Conservation (phyloP, 2,888 invertebrate genomes). For the Thecocarcelia acutangulata region DNA sequence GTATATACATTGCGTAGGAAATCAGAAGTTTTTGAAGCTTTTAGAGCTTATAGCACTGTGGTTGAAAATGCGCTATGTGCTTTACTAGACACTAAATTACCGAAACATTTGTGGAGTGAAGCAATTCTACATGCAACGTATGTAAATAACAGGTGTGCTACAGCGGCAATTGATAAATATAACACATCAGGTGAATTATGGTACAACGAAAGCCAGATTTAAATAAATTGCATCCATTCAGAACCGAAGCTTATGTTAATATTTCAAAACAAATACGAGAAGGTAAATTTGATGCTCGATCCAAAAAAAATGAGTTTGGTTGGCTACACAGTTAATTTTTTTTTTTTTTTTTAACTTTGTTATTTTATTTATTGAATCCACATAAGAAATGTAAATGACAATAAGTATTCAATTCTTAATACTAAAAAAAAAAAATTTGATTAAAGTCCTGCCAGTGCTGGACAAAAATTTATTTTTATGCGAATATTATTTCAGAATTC, state of each 20-base stretch:
- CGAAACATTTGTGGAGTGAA: constrained; percentile 48
- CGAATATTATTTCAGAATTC: too few relatives aligned
- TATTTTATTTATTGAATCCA: too few relatives aligned
- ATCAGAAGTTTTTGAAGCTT: constrained; percentile 32
- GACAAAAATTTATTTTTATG: too few relatives aligned
- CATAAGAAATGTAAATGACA: too few relatives aligned
- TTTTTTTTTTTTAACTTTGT: too few relatives aligned
- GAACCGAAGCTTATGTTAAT: constrained; percentile 26
- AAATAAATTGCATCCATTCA: constrained; percentile 29
- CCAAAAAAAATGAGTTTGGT: neutral
- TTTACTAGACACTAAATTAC: constrained; percentile 21
- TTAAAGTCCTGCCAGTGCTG: too few relatives aligned
- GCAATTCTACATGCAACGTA: constrained; percentile 37
- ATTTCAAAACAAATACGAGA: constrained; percentile 33
- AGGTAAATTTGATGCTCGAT: constrained; percentile 28
- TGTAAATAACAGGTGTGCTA: constrained; percentile 22
- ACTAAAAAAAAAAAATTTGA: too few relatives aligned
- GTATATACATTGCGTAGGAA: too few relatives aligned
- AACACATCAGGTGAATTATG: constrained; percentile 46
- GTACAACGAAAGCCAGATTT: constrained; percentile 34
- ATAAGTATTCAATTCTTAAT: too few relatives aligned
- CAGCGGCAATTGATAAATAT: constrained; percentile 12
- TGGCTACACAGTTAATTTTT: neutral
- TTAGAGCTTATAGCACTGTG: constrained; percentile 25
- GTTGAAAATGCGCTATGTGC: constrained; percentile 29